phyloP scores from a whole-genome alignment of 2,797 vertebrate genomes.

The Peromyscus melanophrys region DNA sequence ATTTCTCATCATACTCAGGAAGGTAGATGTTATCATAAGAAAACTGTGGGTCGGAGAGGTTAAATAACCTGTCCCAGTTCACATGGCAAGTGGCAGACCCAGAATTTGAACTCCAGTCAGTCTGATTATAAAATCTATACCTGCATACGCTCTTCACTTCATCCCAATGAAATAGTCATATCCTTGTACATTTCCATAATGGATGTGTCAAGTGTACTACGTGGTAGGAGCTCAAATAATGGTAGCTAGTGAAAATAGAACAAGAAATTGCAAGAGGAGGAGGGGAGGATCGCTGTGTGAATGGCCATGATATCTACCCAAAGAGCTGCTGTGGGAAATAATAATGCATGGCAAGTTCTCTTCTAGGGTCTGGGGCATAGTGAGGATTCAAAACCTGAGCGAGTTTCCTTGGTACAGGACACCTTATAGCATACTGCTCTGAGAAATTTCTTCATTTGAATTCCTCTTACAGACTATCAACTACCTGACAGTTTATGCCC shows the following conservation, averaged over 20 bases:
- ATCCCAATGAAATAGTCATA: slow-evolving; percentile 35
- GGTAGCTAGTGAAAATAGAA: slow-evolving; percentile 42
- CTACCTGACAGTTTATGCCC: not conserved
- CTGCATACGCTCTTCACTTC: not conserved
- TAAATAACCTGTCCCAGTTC: slow-evolving; percentile 61
- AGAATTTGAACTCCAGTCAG: slow-evolving; percentile 67
- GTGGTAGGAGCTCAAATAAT: slow-evolving; percentile 30
- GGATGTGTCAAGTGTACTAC: slow-evolving; percentile 59
- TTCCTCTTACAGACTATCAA: not conserved
- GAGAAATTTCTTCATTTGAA: slow-evolving; percentile 9
- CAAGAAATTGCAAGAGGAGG: not conserved
- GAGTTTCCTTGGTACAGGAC: not conserved
- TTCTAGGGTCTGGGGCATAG: not conserved
- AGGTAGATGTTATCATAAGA: slow-evolving; percentile 51
- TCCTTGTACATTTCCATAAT: slow-evolving; percentile 32
- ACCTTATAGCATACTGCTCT: not conserved
- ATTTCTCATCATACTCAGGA: slow-evolving; percentile 64
- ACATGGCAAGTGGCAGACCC: slow-evolving; percentile 54
- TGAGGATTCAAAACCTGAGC: not conserved
- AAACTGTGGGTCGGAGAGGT: slow-evolving; percentile 52
- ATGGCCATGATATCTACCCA: not conserved
- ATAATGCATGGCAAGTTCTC: not conserved
- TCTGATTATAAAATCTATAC: slow-evolving; percentile 73
- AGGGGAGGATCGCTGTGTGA: not conserved
- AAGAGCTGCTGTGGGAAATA: not conserved